phyloP scores from a whole-genome alignment of 2,113 vertebrate genomes.

The Pipra filicauda region DNA sequence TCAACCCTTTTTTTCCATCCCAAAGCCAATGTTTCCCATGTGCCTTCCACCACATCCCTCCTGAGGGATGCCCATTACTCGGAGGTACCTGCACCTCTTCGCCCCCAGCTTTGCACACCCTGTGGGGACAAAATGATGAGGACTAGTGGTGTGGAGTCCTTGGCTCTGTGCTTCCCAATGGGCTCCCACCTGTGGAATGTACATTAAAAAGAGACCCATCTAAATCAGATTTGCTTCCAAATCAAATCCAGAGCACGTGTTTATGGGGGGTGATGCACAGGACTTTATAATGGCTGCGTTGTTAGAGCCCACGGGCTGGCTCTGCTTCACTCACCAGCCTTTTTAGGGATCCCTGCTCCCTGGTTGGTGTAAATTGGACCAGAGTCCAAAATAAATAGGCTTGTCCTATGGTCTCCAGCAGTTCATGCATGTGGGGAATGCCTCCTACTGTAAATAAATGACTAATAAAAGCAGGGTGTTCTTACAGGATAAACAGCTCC shows the following conservation, averaged over 20 bases:
- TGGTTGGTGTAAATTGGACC: neutral
- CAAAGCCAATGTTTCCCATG: neutral
- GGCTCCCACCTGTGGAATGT: rapidly evolving
- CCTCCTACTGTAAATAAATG: neutral
- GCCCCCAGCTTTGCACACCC: neutral
- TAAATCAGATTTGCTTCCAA: neutral
- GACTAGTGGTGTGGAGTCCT: rapidly evolving
- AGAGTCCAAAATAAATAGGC: neutral
- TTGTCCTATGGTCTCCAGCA: neutral
- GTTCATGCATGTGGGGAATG: neutral
- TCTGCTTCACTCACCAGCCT: neutral
- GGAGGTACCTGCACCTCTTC: neutral
- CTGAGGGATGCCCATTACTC: neutral
- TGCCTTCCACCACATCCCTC: neutral
- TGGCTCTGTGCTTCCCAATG: neutral
- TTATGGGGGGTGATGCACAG: neutral
- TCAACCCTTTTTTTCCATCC: neutral
- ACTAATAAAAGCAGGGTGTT: neutral
- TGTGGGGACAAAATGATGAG: neutral
- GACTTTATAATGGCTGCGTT: neutral
- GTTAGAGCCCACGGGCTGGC: neutral
- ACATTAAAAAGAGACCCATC: neutral
- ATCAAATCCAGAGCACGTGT: rapidly evolving
- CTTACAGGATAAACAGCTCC: neutral
- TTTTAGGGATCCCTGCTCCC: neutral